Conservation (phyloP, 1,140 invertebrate species). For the Trachymyrmex septentrionalis region DNA sequence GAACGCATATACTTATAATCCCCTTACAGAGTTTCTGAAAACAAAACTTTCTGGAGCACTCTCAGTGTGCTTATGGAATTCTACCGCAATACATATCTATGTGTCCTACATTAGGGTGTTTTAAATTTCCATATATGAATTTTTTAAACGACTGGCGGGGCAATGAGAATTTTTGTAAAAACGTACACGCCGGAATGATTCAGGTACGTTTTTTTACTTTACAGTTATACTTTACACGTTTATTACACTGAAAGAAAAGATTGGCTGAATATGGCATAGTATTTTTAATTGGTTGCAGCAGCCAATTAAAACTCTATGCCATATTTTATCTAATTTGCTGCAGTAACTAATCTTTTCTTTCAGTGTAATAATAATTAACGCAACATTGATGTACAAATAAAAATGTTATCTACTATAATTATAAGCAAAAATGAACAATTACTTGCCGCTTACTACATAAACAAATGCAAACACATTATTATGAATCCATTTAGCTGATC, state of each 20-base stretch:
- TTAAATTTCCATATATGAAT: conserved; percentile 9
- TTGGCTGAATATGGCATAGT: too few relatives aligned
- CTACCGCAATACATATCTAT: conserved; percentile 33
- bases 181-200: neutral
- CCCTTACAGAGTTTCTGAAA: conserved; percentile 33
- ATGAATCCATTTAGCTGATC: neutral
- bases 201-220: neutral
- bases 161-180: neutral
- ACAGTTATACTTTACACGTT: neutral
- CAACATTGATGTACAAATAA: neutral
- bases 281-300: too few relatives aligned
- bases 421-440: neutral
- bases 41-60: conserved; percentile 21
- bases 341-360: too few relatives aligned
- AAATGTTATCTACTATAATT: neutral
- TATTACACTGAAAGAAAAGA: neutral
- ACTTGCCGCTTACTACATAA: neutral
- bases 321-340: too few relatives aligned
- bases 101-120: neutral
- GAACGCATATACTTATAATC: conserved; percentile 40
- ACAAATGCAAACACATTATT: neutral
- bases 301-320: too few relatives aligned
- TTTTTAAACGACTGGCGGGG: neutral
- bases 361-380: neutral
- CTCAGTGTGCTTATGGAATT: conserved; percentile 19